A percentile compares a stretch with the other conserved stretches of the same genome.
Conservation (phyloP, 2,797 vertebrate species). For the Bovichtus variegatus region DNA sequence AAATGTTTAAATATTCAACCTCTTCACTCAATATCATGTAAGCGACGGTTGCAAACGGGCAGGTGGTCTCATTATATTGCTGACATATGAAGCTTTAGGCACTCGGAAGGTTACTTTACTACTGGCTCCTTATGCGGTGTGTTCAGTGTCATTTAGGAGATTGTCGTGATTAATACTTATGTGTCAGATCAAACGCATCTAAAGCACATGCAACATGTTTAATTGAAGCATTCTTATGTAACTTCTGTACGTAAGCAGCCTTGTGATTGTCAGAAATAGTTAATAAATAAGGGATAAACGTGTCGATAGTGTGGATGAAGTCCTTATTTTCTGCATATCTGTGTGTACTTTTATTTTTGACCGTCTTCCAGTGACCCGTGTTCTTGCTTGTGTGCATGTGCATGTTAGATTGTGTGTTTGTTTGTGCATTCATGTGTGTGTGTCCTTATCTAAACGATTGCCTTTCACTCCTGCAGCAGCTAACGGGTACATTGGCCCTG, state of each 20-base stretch:
- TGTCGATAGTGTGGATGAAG: background rate
- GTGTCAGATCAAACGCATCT: background rate
- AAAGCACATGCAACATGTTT: background rate
- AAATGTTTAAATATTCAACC: background rate
- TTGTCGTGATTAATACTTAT: background rate
- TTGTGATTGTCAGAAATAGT: background rate
- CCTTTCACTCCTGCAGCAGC: conserved; percentile 76
- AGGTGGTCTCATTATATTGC: background rate
- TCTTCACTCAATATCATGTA: background rate
- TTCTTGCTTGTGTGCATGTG: conserved; percentile 5
- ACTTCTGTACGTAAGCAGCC: background rate
- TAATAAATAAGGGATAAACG: background rate
- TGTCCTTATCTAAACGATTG: background rate
- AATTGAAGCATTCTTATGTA: background rate
- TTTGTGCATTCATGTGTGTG: background rate
- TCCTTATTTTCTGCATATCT: background rate
- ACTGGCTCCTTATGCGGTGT: background rate
- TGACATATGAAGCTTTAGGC: background rate
- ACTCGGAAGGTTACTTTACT: background rate
- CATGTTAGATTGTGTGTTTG: background rate
- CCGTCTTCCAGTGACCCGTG: background rate
- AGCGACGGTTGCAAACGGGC: background rate
- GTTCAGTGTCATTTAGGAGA: background rate
- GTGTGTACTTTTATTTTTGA: background rate
- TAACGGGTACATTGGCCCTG: conserved; percentile 89